Evolutionary conservation across 2,888 invertebrate species (phyloP).

Genomic region (Sinotaia quadrata): DNA sequence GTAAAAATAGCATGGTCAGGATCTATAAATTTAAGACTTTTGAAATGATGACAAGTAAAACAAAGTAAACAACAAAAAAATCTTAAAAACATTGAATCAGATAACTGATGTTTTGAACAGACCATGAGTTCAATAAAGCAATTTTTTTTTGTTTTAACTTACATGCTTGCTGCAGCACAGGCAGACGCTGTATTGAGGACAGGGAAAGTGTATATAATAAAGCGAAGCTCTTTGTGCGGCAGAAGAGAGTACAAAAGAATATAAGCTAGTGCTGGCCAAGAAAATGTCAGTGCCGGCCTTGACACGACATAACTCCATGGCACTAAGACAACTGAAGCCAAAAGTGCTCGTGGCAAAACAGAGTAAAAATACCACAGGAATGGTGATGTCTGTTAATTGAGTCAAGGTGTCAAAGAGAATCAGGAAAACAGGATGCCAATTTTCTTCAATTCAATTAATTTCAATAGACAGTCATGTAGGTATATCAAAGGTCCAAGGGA

Average conservation of each 20-base stretch:
- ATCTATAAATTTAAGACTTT: too few relatives aligned
- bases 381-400: slow-evolving; percentile 75
- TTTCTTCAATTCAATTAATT: too few relatives aligned
- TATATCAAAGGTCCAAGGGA: too few relatives aligned
- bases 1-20: too few relatives aligned
- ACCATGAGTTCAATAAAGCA: too few relatives aligned
- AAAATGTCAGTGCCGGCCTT: slow-evolving; percentile 78
- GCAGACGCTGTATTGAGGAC: slow-evolving; percentile 92
- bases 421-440: too few relatives aligned
- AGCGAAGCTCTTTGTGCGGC: slow-evolving; percentile 97
- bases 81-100: too few relatives aligned
- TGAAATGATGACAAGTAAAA: too few relatives aligned
- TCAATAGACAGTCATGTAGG: too few relatives aligned
- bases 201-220: slow-evolving; percentile 97
- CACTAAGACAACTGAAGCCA: slow-evolving; percentile 83
- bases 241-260: slow-evolving; percentile 92
- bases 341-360: slow-evolving; percentile 92
- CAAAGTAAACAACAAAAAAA: too few relatives aligned
- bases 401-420: not conserved
- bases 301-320: slow-evolving; percentile 76
- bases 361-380: slow-evolving; percentile 99
- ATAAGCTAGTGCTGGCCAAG: slow-evolving; percentile 76
- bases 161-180: slow-evolving; percentile 91
- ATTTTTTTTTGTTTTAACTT: too few relatives aligned
- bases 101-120: too few relatives aligned